Conservation (phyloP, 2,888 invertebrate genomes). For the Trisateles emortualis region DNA sequence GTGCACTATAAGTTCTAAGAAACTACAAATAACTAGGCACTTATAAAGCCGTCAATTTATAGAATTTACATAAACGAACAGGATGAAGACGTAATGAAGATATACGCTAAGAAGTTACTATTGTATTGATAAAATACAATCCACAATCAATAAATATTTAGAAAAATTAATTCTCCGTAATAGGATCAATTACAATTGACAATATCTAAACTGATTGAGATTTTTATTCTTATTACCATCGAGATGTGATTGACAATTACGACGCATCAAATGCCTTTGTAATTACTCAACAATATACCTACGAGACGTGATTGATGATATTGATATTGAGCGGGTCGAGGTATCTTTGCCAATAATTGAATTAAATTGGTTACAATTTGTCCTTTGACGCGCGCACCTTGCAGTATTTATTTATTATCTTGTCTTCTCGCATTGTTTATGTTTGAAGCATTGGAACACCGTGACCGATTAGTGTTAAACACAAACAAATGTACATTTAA, state of each 20-base stretch:
- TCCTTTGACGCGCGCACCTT: slow-evolving; percentile 6
- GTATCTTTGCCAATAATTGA: slow-evolving; percentile 14
- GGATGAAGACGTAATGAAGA: neutral
- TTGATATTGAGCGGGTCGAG: slow-evolving; percentile 9
- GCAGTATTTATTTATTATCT: neutral
- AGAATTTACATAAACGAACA: neutral
- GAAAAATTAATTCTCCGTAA: neutral
- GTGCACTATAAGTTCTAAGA: slow-evolving; percentile 48
- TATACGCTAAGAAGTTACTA: neutral
- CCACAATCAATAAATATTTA: too few species aligned
- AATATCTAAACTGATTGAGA: neutral
- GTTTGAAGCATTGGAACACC: slow-evolving; percentile 22
- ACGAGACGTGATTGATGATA: neutral
- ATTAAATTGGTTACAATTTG: slow-evolving; percentile 19
- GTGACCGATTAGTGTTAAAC: slow-evolving; percentile 30
- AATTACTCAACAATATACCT: neutral
- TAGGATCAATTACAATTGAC: neutral
- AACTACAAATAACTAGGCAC: slow-evolving; percentile 12
- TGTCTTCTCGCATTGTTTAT: slow-evolving; percentile 21
- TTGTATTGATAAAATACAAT: too few species aligned
- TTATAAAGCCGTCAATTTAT: slow-evolving; percentile 3
- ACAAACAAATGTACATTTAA: slow-evolving; percentile 29
- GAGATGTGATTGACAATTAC: neutral
- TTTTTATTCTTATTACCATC: neutral
- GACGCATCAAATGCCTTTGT: neutral